Percentiles rank a stretch among this genome's conserved stretches.
Conservation (phyloP, 23 tunicate genomes). For the Trididemnum miniatum region DNA sequence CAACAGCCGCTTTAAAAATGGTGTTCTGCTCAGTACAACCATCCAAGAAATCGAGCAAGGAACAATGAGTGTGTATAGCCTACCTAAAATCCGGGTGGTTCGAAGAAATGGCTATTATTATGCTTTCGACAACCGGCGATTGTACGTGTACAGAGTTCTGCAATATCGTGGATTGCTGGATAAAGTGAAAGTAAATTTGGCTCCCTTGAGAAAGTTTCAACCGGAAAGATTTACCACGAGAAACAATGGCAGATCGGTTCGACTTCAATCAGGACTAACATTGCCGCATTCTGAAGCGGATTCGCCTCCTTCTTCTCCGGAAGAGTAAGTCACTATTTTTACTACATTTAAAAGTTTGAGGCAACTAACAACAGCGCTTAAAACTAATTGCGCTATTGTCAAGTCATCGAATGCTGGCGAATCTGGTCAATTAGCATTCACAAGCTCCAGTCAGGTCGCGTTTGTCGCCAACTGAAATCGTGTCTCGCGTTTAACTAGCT, state of each 20-base stretch:
- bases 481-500: too few species aligned
- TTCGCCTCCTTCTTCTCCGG: conserved; percentile 26
- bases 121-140: conserved; percentile 39
- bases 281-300: conserved; percentile 13
- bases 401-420: too few species aligned
- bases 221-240: conserved; percentile 8
- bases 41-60: conserved; percentile 4
- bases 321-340: background rate
- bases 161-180: background rate
- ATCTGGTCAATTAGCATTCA: too few species aligned
- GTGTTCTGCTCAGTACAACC: background rate
- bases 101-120: conserved; percentile 17
- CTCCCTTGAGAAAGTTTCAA: conserved; percentile 1
- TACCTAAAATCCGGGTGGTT: conserved; percentile 30
- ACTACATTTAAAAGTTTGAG: too few species aligned
- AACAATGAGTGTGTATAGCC: background rate
- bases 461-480: too few species aligned
- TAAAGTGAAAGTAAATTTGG: background rate
- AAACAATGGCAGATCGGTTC: conserved; percentile 26
- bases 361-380: too few species aligned
- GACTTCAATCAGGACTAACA: background rate
- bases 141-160: conserved; percentile 36
- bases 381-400: too few species aligned
- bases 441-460: too few species aligned
- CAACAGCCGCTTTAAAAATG: background rate